A percentile compares a stretch with the other conserved stretches of the same genome.
phyloP scores from a whole-genome alignment of 2,113 vertebrate species.

The Heterocephalus glaber region DNA sequence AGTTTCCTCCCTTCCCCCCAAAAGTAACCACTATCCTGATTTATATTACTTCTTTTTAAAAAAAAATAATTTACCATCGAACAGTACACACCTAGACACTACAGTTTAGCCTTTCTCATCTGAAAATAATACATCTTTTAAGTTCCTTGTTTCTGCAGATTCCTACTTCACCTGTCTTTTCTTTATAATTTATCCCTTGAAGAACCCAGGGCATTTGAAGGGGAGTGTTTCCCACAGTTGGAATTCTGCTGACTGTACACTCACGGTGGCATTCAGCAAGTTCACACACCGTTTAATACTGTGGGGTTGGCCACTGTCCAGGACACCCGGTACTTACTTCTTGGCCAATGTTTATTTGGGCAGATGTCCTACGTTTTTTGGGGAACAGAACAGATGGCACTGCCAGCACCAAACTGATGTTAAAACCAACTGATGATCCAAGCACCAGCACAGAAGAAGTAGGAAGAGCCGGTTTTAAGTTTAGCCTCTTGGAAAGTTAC shows the following conservation, averaged over 20 bases:
- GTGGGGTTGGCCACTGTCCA: background rate
- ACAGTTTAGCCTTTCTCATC: background rate
- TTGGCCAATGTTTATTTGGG: background rate
- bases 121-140: background rate
- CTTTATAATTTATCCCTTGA: background rate
- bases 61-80: background rate
- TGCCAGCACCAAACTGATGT: background rate
- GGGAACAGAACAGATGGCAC: background rate
- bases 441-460: background rate
- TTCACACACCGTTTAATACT: background rate
- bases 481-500: background rate
- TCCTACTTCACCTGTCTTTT: background rate
- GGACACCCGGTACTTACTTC: background rate
- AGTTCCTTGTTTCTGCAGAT: background rate
- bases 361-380: background rate
- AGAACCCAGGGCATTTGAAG: background rate
- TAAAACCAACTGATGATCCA: background rate
- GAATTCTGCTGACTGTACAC: background rate
- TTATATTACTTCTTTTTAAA: background rate
- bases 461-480: background rate
- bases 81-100: background rate
- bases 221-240: background rate
- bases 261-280: rapidly evolving
- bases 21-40: background rate
- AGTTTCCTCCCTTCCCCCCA: background rate